Conservation (phyloP, 2,113 vertebrate genomes). For the Brachypteracias leptosomus region DNA sequence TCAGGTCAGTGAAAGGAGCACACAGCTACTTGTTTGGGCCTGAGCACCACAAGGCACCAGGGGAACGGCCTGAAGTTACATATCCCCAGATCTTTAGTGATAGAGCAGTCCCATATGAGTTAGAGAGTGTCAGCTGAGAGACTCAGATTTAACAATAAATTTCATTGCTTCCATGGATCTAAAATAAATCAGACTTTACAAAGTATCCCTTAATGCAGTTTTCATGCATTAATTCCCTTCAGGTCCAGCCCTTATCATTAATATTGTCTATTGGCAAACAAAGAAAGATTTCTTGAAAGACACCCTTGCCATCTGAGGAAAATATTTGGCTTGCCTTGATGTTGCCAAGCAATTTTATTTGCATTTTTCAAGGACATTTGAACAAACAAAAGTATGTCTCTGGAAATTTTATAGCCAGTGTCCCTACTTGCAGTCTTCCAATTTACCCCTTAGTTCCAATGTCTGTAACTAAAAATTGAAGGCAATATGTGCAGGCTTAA, state of each 20-base stretch:
- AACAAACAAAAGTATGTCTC: constrained; percentile 60
- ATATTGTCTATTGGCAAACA: constrained; percentile 59
- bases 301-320: constrained; percentile 59
- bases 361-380: constrained; percentile 70
- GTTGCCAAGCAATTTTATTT: constrained; percentile 57
- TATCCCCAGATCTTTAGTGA: neutral
- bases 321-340: constrained; percentile 40
- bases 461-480: constrained; percentile 68
- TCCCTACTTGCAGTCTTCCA: constrained; percentile 21
- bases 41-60: neutral
- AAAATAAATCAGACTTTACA: constrained; percentile 64
- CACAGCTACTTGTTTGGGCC: neutral
- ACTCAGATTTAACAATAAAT: constrained; percentile 47
- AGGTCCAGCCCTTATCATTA: constrained; percentile 59
- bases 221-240: constrained; percentile 70
- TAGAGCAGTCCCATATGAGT: neutral
- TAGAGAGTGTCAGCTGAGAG: neutral
- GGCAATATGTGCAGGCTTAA: constrained; percentile 47
- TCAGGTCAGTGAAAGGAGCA: neutral
- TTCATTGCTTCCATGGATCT: constrained; percentile 55
- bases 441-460: constrained; percentile 32
- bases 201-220: constrained; percentile 64
- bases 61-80: neutral
- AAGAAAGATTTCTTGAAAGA: constrained; percentile 52
- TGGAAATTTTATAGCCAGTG: constrained; percentile 55